These are phyloP conservation scores for Mormyrus hasselquistii DNA, from an alignment of 2,797 vertebrate species.

Conservation along the genomic window DNA sequence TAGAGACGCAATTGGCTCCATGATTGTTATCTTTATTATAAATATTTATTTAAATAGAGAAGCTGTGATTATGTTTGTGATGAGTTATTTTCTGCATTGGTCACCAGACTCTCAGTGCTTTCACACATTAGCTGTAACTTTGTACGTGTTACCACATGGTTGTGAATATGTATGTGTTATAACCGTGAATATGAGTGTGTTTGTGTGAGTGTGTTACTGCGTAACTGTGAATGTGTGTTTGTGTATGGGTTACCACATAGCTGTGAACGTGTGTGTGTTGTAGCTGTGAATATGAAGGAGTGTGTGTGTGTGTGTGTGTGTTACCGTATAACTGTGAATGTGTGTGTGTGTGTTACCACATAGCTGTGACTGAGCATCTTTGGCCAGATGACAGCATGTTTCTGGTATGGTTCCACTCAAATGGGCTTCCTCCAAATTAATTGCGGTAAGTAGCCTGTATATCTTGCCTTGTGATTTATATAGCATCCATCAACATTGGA, in stretches of 20 bases:
- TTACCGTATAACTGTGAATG: neutral
- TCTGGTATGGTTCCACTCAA: neutral
- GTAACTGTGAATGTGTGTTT: neutral
- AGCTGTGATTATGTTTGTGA: neutral
- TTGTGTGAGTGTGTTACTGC: neutral
- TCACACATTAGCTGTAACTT: neutral
- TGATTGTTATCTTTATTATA: neutral
- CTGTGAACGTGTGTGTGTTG: neutral
- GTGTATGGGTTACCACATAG: neutral
- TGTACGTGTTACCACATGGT: neutral
- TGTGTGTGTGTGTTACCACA: neutral
- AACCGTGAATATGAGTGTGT: neutral
- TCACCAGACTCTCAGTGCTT: neutral
- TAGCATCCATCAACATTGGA: neutral
- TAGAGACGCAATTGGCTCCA: neutral
- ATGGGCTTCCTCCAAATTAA: neutral
- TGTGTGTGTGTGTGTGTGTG: neutral
- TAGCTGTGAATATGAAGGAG: too few relatives aligned
- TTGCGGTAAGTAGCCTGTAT: neutral
- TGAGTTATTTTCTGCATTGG: neutral
- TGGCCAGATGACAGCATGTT: neutral
- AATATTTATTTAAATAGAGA: slow-evolving; percentile 9
- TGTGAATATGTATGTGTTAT: neutral
- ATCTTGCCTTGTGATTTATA: neutral
- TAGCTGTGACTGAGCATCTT: neutral